Percentiles rank a stretch among this genome's conserved stretches.
phyloP scores from a whole-genome alignment of 2,113 vertebrate genomes.

The Aleadryas rufinucha region DNA sequence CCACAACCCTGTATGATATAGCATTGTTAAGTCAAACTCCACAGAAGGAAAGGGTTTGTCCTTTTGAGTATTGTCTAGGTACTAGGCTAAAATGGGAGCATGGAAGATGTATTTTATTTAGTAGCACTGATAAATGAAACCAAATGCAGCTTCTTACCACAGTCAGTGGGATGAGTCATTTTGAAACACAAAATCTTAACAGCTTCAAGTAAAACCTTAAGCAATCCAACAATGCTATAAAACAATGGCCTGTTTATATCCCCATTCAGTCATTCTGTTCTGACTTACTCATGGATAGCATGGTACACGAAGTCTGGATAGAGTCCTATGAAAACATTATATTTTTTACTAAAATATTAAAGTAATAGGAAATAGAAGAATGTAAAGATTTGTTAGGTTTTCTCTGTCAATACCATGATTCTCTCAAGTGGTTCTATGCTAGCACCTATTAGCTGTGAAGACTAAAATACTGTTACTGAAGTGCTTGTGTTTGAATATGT shows the following conservation, averaged over 20 bases:
- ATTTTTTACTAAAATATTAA: not conserved
- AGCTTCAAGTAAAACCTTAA: slow-evolving; percentile 18
- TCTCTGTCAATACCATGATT: not conserved
- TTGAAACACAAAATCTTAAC: slow-evolving; percentile 15
- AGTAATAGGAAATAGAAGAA: not conserved
- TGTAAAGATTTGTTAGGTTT: not conserved
- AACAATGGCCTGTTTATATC: slow-evolving; percentile 27
- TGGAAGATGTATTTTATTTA: not conserved
- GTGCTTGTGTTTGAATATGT: not conserved
- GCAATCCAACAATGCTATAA: not conserved
- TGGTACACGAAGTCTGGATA: not conserved
- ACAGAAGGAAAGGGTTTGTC: not conserved
- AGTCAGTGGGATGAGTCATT: slow-evolving; percentile 2
- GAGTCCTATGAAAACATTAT: not conserved
- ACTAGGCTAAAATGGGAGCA: not conserved
- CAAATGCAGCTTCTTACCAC: slow-evolving; percentile 14
- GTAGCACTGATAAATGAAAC: slow-evolving; percentile 19
- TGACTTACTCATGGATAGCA: not conserved
- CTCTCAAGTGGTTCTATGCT: not conserved
- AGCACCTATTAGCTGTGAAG: not conserved
- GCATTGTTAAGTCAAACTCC: not conserved
- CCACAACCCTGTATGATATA: not conserved
- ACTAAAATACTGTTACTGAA: not conserved
- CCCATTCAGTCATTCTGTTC: not conserved
- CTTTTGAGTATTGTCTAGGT: not conserved